These are phyloP conservation scores for Mesoclemmys tuberculata DNA, from an alignment of 2,113 vertebrate species.

Conservation along the genomic window DNA sequence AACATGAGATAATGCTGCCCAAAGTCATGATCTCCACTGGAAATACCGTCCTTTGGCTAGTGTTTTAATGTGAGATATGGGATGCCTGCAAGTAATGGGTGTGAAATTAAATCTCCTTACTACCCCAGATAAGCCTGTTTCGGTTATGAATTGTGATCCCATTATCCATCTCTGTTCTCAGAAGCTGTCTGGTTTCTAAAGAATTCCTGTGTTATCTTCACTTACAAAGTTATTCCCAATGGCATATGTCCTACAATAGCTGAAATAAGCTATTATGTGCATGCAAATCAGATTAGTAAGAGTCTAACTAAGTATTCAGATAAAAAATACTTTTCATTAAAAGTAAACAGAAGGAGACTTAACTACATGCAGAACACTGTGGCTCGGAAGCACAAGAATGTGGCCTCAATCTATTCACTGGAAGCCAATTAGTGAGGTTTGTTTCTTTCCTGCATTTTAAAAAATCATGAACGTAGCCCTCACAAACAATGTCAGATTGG, in stretches of 20 bases:
- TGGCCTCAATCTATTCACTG: not conserved
- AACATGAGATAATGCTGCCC: not conserved
- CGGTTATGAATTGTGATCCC: not conserved
- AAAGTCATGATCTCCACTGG: not conserved
- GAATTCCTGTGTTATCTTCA: not conserved
- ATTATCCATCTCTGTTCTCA: not conserved
- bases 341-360: not conserved
- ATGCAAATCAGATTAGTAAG: not conserved
- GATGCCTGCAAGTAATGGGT: not conserved
- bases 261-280: not conserved
- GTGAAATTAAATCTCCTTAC: not conserved
- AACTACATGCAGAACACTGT: not conserved
- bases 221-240: not conserved
- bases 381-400: not conserved
- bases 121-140: not conserved
- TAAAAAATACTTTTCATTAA: not conserved
- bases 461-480: not conserved
- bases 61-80: not conserved
- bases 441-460: not conserved
- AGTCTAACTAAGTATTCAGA: not conserved
- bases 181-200: not conserved
- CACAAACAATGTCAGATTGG: not conserved
- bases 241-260: not conserved
- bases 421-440: not conserved
- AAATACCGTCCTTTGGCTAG: not conserved